These are phyloP conservation scores for Agrotis clavis DNA, from an alignment of 2,888 invertebrate genomes.

Conservation along the genomic window DNA sequence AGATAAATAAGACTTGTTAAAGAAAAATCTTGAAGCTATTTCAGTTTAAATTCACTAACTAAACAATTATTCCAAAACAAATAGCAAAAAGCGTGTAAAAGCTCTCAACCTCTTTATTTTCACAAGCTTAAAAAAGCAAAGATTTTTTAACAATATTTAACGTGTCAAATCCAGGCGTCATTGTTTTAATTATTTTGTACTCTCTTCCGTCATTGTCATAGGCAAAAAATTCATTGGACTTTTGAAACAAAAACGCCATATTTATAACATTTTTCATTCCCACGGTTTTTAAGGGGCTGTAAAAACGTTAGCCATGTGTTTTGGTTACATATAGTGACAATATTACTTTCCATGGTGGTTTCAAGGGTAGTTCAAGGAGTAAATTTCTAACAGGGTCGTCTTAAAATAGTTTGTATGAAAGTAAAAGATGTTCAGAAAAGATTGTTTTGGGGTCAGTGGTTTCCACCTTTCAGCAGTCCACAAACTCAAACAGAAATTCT, in stretches of 20 bases:
- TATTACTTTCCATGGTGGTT: not conserved
- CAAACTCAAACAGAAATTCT: too few species aligned
- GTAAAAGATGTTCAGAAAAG: too few species aligned
- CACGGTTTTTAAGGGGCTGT: slow-evolving; percentile 23
- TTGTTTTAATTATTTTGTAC: not conserved
- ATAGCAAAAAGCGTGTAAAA: not conserved
- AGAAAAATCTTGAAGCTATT: too few species aligned
- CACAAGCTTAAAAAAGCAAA: too few species aligned
- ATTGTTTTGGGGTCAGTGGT: too few species aligned
- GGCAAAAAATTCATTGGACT: not conserved
- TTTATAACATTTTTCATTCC: slow-evolving; percentile 31
- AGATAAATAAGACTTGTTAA: too few species aligned
- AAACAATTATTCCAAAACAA: not conserved
- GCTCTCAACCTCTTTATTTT: too few species aligned
- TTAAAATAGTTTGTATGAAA: too few species aligned
- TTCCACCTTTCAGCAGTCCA: too few species aligned
- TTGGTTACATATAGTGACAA: slow-evolving; percentile 30
- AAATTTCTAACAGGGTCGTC: slow-evolving; percentile 6
- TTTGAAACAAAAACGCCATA: slow-evolving; percentile 4
- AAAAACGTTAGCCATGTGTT: slow-evolving; percentile 51
- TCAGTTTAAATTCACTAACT: too few species aligned
- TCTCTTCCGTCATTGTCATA: not conserved
- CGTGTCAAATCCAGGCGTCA: not conserved
- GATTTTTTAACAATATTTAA: not conserved
- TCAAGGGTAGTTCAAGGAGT: slow-evolving; percentile 3